Percentiles rank a stretch among this genome's conserved stretches.
Conservation (phyloP, 2,888 invertebrate genomes). For the Hoplodrina blanda region DNA sequence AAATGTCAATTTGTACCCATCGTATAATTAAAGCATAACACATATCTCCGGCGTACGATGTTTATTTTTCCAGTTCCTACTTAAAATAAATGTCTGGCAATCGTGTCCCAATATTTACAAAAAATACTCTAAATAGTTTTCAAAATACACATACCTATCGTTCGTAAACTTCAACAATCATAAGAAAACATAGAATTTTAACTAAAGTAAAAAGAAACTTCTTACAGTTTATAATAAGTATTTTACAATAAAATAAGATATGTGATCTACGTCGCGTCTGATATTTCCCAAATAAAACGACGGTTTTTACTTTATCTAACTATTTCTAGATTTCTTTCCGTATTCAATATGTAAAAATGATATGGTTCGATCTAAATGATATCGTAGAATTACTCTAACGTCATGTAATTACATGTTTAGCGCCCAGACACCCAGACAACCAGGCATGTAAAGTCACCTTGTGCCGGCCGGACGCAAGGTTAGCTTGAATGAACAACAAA, state of each 20-base stretch:
- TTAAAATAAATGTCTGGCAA: slow-evolving; percentile 78
- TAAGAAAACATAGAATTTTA: slow-evolving; percentile 75
- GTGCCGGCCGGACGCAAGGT: slow-evolving; percentile 84
- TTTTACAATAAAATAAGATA: slow-evolving; percentile 74
- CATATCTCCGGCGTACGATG: slow-evolving; percentile 57
- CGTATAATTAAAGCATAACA: slow-evolving; percentile 61
- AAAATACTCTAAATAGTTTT: slow-evolving; percentile 72
- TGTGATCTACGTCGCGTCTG: slow-evolving; percentile 60
- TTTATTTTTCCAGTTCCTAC: slow-evolving; percentile 67
- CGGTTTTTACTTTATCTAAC: slow-evolving; percentile 71
- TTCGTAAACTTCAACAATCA: slow-evolving; percentile 81
- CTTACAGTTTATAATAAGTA: slow-evolving; percentile 68
- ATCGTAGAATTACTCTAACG: slow-evolving; percentile 83
- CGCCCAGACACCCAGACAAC: slow-evolving; percentile 87
- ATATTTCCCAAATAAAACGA: slow-evolving; percentile 63
- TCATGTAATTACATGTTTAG: slow-evolving; percentile 88
- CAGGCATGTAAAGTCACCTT: slow-evolving; percentile 90
- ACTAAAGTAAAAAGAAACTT: slow-evolving; percentile 74
- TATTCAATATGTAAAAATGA: slow-evolving; percentile 84
- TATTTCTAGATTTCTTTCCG: slow-evolving; percentile 73
- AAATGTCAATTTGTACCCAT: slow-evolving; percentile 67
- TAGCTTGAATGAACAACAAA: slow-evolving; percentile 88
- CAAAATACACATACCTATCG: slow-evolving; percentile 71
- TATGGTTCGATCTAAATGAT: slow-evolving; percentile 86
- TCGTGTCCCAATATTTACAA: slow-evolving; percentile 76